A percentile compares a stretch with the other conserved stretches of the same genome.
Conservation (phyloP, 2,888 invertebrate species). For the Dolichopus griseipennis region DNA sequence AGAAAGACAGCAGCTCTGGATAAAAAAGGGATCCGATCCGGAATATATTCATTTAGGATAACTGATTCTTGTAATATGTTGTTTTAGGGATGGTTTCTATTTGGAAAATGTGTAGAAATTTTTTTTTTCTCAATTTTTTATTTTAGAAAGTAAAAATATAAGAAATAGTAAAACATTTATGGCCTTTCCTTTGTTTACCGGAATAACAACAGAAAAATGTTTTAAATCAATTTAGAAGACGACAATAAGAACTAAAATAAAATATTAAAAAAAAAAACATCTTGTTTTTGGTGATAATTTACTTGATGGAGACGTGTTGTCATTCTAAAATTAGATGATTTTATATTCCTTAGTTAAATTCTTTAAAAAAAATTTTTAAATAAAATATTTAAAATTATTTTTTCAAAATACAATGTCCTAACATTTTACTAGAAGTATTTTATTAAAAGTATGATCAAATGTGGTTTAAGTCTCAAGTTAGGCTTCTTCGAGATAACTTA, state of each 20-base stretch:
- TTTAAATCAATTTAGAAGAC: conserved; percentile 4
- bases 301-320: not conserved
- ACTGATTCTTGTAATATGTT: conserved; percentile 2
- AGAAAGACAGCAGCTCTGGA: too few species aligned
- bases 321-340: not conserved
- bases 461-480: too few species aligned
- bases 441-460: too few species aligned
- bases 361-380: too few species aligned
- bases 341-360: too few species aligned
- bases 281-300: not conserved
- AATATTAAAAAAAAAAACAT: not conserved
- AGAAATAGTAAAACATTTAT: not conserved
- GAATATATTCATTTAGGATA: not conserved
- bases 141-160: not conserved
- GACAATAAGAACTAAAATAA: not conserved
- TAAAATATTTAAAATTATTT: too few species aligned
- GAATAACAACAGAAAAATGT: not conserved
- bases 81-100: not conserved
- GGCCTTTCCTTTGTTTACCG: not conserved
- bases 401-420: too few species aligned
- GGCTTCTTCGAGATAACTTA: too few species aligned
- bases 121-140: not conserved
- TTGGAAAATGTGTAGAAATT: not conserved
- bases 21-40: not conserved
- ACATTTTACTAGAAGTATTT: too few species aligned